These are phyloP conservation scores for Mellivora capensis DNA, from an alignment of 2,113 vertebrate genomes.

Conservation along the genomic window DNA sequence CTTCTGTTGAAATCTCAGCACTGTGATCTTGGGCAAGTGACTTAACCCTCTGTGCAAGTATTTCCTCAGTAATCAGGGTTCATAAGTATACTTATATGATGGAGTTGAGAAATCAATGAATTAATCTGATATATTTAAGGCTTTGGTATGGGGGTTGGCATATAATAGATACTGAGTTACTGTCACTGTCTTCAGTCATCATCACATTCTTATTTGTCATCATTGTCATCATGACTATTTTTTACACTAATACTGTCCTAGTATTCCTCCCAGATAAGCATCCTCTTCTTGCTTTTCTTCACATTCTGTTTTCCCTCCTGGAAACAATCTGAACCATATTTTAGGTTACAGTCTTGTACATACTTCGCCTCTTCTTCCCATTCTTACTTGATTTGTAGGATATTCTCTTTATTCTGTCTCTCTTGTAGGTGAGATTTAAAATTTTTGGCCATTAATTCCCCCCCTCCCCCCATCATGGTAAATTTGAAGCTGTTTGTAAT, in stretches of 20 bases:
- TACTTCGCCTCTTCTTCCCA: neutral
- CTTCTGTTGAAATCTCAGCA: neutral
- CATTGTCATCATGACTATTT: neutral
- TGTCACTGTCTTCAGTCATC: neutral
- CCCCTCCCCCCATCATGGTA: neutral
- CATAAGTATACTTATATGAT: neutral
- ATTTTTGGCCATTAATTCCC: neutral
- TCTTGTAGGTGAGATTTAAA: neutral
- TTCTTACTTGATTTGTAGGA: neutral
- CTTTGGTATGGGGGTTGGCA: neutral
- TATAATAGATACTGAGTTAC: neutral
- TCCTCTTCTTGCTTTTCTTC: neutral
- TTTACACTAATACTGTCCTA: neutral
- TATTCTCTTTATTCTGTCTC: neutral
- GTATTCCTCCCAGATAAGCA: neutral
- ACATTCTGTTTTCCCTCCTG: neutral
- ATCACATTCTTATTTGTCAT: neutral
- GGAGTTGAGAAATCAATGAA: neutral
- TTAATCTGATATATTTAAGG: neutral
- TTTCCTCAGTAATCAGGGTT: neutral
- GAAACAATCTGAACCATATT: neutral
- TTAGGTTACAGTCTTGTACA: neutral
- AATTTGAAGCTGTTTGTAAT: neutral
- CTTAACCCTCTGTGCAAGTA: neutral
- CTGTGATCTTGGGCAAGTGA: neutral